These are phyloP conservation scores for Ferdinandea cuprea DNA, from an alignment of 2,888 invertebrate species.

Conservation along the genomic window DNA sequence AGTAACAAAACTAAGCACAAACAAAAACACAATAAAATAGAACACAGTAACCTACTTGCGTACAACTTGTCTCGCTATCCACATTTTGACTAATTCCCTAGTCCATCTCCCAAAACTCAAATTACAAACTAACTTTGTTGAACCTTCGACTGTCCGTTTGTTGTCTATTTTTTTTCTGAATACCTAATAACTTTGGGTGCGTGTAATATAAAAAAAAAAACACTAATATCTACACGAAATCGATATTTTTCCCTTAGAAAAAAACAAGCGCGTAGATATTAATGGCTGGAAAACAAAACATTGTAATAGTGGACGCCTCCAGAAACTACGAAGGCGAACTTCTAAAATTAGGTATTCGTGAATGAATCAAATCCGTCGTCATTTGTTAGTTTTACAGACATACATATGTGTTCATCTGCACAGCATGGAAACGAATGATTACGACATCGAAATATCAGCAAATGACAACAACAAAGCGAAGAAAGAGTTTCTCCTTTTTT, in stretches of 20 bases:
- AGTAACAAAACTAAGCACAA: neutral
- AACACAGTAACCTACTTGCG: neutral
- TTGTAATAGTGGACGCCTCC: neutral
- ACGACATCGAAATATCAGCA: conserved; percentile 12
- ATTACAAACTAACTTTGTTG: neutral
- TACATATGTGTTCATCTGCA: neutral
- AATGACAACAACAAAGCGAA: conserved; percentile 8
- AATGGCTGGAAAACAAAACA: neutral
- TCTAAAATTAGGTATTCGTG: conserved; percentile 41
- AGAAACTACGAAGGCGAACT: neutral
- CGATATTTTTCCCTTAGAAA: conserved; percentile 41
- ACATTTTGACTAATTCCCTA: conserved; percentile 1
- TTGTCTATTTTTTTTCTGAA: neutral
- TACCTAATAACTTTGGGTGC: neutral
- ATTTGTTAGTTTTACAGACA: neutral
- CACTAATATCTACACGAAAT: conserved; percentile 26
- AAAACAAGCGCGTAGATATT: conserved; percentile 34
- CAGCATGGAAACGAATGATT: neutral
- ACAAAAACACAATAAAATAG: neutral
- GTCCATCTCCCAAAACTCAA: neutral
- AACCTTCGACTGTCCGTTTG: neutral
- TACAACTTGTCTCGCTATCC: neutral
- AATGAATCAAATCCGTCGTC: conserved; percentile 28
- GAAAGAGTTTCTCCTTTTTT: neutral
- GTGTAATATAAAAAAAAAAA: conserved; percentile 10